Evolutionary conservation across 2,888 invertebrate species (phyloP), one percentile per base, ranked within the genome.

Genomic region (Phaedon cochleariae): DNA sequence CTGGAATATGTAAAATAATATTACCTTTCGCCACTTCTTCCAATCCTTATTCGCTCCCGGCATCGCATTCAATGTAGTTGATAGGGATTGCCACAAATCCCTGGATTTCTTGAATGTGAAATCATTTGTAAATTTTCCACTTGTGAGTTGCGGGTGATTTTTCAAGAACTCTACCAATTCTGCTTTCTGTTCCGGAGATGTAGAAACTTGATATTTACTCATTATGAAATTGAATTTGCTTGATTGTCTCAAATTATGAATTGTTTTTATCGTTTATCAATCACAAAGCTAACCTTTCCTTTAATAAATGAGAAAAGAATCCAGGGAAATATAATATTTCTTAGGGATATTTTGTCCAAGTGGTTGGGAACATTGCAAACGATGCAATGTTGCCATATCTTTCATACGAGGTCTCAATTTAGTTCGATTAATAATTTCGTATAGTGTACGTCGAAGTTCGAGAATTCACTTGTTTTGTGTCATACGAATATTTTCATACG

Each of bases 61-160:
- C 26, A 26, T 26, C 3, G n/a, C n/a, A n/a, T n/a, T n/a, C n/a
- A n/a, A n/a, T n/a, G n/a, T n/a, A n/a, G n/a, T n/a, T n/a, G n/a
- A n/a, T n/a, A n/a, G n/a, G n/a, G n/a, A n/a, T n/a, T n/a, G n/a
- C n/a, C n/a, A n/a, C n/a, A n/a, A n/a, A n/a, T n/a, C n/a, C n/a
- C n/a, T 26, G 6, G 6, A 3, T 5, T 26, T 26, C 3, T 26
- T 6, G 6, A 3, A 26, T 26, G 26, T 26, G 26, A 26, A 26
- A 26, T 26, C 26, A 26, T 61, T 61, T 15, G 54, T 54, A 48
- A 48, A 54, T 22, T 55, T 62, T 34, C 62, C 62, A 22, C 54
- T 54, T 12, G n/a, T 31, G 10, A 62, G 48, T 48, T 49, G n/a
- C 9, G 48, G 55, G 21, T 54, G 18, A n/a, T 54, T 62, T 49